Evolutionary conservation across 2,888 invertebrate genomes (phyloP).

Genomic region (Acrobasis suavella): DNA sequence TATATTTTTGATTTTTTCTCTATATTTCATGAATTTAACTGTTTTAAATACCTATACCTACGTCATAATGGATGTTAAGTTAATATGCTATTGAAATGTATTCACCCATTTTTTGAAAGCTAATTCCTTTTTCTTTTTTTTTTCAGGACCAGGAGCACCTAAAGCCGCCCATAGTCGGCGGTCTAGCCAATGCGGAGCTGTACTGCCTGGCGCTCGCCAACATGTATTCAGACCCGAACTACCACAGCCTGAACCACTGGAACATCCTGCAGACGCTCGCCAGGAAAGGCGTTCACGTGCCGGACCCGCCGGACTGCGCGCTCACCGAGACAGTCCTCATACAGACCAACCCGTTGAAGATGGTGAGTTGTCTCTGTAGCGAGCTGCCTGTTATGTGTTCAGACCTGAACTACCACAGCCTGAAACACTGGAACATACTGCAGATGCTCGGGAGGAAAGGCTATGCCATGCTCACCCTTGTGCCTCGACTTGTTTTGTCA

Average conservation of each 20-base stretch:
- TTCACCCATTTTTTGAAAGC: not conserved
- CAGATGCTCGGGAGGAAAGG: conserved; percentile 96
- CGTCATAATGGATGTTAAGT: no score
- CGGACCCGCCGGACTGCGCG: conserved; percentile 91
- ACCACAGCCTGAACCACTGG: conserved; percentile 97
- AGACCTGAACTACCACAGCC: conserved; percentile 97
- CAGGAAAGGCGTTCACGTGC: conserved; percentile 94
- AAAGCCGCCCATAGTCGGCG: conserved; percentile 95
- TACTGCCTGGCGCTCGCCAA: conserved; percentile 97
- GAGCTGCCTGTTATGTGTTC: conserved; percentile 89
- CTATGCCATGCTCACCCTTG: conserved; percentile 89
- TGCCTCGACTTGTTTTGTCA: conserved; percentile 86
- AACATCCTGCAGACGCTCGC: conserved; percentile 96
- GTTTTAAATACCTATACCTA: no score
- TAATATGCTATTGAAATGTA: no score
- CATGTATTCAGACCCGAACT: conserved; percentile 98
- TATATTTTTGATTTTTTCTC: no score
- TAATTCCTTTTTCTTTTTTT: conserved; percentile 30
- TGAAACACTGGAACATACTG: conserved; percentile 97
- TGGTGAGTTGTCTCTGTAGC: conserved; percentile 82
- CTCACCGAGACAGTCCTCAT: conserved; percentile 97
- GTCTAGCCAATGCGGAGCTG: conserved; percentile 95
- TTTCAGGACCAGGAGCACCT: conserved; percentile 94
- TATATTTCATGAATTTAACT: no score
- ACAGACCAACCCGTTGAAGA: conserved; percentile 96